Evolutionary conservation across 2,888 invertebrate genomes (phyloP).

Genomic region (Caenorhabditis afra): DNA sequence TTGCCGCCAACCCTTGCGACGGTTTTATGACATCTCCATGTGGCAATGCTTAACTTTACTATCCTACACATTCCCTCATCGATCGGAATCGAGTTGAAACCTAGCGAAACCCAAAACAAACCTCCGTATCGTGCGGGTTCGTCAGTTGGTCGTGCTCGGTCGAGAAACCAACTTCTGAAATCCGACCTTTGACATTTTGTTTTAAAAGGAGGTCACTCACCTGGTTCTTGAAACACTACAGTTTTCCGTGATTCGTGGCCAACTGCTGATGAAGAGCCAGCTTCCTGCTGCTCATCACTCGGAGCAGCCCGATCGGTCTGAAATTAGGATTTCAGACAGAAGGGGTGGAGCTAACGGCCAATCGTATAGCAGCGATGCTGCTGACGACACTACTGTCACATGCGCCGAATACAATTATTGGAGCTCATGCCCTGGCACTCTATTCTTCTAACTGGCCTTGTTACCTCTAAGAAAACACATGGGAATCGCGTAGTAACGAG

Average conservation of each 20-base stretch:
- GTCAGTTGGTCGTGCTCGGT: conserved; percentile 52
- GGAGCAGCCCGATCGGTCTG: conserved; percentile 47
- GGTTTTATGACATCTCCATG: conserved; percentile 50
- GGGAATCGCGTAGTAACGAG: not conserved
- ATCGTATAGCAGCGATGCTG: not conserved
- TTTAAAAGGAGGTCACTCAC: conserved; percentile 4
- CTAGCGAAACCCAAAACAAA: conserved; percentile 23
- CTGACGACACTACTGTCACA: conserved; percentile 15
- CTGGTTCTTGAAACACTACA: conserved; percentile 60
- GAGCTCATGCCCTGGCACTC: not conserved
- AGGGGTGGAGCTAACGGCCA: conserved; percentile 5
- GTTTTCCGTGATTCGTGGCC: conserved; percentile 56
- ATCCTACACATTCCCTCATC: conserved; percentile 44
- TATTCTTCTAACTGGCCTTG: conserved; percentile 23
- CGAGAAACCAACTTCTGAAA: conserved; percentile 20
- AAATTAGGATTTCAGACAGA: conserved; percentile 11
- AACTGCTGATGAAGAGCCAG: conserved; percentile 42
- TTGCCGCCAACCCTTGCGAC: conserved; percentile 27
- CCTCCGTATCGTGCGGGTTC: conserved; percentile 54
- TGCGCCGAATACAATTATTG: conserved; percentile 13
- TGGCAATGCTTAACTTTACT: conserved; percentile 59
- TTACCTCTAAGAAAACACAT: not conserved
- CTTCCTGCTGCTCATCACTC: conserved; percentile 51
- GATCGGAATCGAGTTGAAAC: conserved; percentile 3
- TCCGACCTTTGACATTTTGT: not conserved